Percentiles rank a stretch among this genome's conserved stretches.
These are phyloP conservation scores for Coregonus clupeaformis DNA, from an alignment of 2,113 vertebrate genomes.

Conservation along the genomic window DNA sequence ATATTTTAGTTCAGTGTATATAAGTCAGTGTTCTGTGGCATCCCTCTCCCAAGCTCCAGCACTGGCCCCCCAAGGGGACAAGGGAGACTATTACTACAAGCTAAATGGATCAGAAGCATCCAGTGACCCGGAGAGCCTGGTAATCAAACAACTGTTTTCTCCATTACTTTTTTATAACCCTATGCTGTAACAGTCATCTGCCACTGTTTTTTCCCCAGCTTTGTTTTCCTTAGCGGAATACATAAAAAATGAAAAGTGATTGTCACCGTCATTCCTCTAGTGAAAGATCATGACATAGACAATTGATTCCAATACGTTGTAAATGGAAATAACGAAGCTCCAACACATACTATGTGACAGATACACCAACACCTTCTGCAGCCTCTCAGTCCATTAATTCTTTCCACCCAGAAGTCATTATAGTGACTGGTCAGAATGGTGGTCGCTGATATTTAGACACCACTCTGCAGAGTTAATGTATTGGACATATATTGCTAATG, in stretches of 20 bases:
- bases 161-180: constrained; percentile 21
- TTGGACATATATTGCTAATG: not conserved
- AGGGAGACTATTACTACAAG: constrained; percentile 22
- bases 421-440: not conserved
- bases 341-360: not conserved
- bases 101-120: constrained; percentile 21
- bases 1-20: not conserved
- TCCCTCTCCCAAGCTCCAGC: not conserved
- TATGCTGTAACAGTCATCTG: constrained; percentile 18
- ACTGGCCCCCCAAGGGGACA: not conserved
- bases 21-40: not conserved
- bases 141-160: constrained; percentile 31
- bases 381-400: not conserved
- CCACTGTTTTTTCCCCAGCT: constrained; percentile 8
- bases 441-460: not conserved
- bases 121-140: constrained; percentile 27
- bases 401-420: not conserved
- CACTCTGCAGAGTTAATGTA: not conserved
- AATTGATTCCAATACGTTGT: constrained; percentile 11
- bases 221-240: constrained; percentile 5
- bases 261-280: not conserved
- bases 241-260: not conserved
- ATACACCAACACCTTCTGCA: not conserved
- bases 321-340: not conserved
- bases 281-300: constrained; percentile 9